These are phyloP conservation scores for Protodeltote pygarga DNA, from an alignment of 2,888 invertebrate genomes.

Conservation along the genomic window DNA sequence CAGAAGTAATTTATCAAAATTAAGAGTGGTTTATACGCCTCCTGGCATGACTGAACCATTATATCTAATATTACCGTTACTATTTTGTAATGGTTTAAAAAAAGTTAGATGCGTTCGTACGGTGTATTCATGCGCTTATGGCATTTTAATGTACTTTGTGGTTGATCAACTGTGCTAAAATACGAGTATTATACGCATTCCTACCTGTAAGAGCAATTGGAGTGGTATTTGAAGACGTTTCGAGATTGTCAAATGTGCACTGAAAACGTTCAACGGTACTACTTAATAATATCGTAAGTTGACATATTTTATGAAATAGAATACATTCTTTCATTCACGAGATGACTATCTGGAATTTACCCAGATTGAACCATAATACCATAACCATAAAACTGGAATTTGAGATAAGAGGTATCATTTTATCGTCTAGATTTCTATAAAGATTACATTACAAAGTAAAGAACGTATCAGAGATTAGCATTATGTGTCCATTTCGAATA, in stretches of 20 bases:
- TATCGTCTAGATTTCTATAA: too few relatives aligned
- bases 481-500: conserved; percentile 23
- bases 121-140: conserved; percentile 15
- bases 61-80: conserved; percentile 56
- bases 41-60: conserved; percentile 45
- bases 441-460: background rate
- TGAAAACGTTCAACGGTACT: too few relatives aligned
- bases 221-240: too few relatives aligned
- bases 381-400: too few relatives aligned
- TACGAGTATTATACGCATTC: background rate
- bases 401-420: too few relatives aligned
- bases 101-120: conserved; percentile 17
- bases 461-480: conserved; percentile 4
- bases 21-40: conserved; percentile 63
- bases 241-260: too few relatives aligned
- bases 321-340: conserved; percentile 3
- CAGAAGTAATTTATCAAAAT: conserved; percentile 74
- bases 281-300: too few relatives aligned
- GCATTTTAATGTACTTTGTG: conserved; percentile 31
- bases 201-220: too few relatives aligned
- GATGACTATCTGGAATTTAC: too few relatives aligned
- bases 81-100: conserved; percentile 47
- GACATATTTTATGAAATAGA: too few relatives aligned
- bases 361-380: too few relatives aligned
- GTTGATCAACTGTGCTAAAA: conserved; percentile 17